Evolutionary conservation across 2,797 vertebrate species (phyloP).

Genomic region (Salmo trutta): DNA sequence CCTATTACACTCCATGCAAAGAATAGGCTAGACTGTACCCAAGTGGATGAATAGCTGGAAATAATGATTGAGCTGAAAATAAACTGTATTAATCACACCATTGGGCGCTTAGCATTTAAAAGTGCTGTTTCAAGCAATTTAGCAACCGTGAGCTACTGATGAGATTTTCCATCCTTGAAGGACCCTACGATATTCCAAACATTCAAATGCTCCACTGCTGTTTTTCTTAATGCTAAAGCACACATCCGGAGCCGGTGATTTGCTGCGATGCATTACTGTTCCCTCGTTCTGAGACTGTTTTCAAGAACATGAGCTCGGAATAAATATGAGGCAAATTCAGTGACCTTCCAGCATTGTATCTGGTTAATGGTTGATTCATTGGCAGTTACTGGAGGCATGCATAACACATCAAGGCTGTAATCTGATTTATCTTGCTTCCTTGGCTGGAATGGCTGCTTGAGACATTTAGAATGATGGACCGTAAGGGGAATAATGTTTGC

Average conservation of each 20-base stretch:
- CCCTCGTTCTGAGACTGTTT: constrained; percentile 49
- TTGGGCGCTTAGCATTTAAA: constrained; percentile 39
- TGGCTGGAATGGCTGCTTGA: constrained; percentile 44
- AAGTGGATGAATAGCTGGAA: constrained; percentile 13
- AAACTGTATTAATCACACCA: constrained; percentile 17
- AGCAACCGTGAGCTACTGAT: constrained; percentile 37
- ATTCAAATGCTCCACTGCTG: constrained; percentile 48
- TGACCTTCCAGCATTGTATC: constrained; percentile 74
- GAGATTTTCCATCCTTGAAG: constrained; percentile 34
- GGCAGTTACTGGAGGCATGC: constrained; percentile 69
- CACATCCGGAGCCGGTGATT: constrained; percentile 40
- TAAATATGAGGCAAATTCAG: constrained; percentile 70
- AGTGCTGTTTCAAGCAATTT: constrained; percentile 49
- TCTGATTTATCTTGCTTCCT: constrained; percentile 68
- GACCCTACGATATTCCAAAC: constrained; percentile 36
- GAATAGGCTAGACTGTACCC: neutral
- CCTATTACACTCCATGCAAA: neutral
- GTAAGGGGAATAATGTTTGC: constrained; percentile 56
- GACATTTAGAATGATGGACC: constrained; percentile 68
- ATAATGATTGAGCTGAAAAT: constrained; percentile 22
- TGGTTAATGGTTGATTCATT: constrained; percentile 72
- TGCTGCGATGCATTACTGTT: constrained; percentile 48
- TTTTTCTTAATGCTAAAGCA: constrained; percentile 55
- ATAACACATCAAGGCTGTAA: constrained; percentile 69
- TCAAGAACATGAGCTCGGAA: constrained; percentile 72